Evolutionary conservation across 2,113 vertebrate species (phyloP), one percentile per base, ranked within the genome.

Genomic region (Chaetorhynchus papuensis): DNA sequence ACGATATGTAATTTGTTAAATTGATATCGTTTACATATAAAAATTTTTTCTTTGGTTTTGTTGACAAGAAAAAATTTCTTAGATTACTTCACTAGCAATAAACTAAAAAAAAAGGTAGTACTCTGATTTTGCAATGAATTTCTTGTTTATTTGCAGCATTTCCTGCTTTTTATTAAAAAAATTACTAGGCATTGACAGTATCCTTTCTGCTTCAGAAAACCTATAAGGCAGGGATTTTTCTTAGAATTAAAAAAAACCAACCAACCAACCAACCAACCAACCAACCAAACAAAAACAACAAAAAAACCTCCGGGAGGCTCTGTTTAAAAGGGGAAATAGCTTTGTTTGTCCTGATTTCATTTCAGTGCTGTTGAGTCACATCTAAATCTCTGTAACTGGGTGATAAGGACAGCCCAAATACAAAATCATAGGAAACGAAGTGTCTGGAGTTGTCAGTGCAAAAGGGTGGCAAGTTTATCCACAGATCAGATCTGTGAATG

Each of bases 401-500:
- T 10, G 12, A 33, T 50, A 65, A 92, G 33, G 70, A 39, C 52
- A 84, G 13, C 42, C 26, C n/a, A 75, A 72, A 72, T 27, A 79
- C 23, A 69, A 39, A 17, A 16, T 42, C 27, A 15, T 13, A 60
- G 31, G 45, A 76, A 90, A 53, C 4, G 4, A 21, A 5, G 9
- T 66, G 22, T 56, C 33, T 74, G 60, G 16, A 84, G 56, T 3
- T 69, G 41, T 85, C 44, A 49, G 11, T 17, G n/a, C 14, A 56
- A 64, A 71, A 75, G n/a, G 15, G 16, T 28, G 27, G 21, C 35
- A 54, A 52, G 30, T 68, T 91, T 61, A 42, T 69, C 37, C 18
- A 11, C 5, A 39, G 11, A 31, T 4, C 0, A 0, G 13, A 7
- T 41, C 35, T 8, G 11, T 60, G 56, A 81, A 50, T 1, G 2